These are phyloP conservation scores for Cydia amplana DNA, from an alignment of 1,140 invertebrate species.

Conservation along the genomic window DNA sequence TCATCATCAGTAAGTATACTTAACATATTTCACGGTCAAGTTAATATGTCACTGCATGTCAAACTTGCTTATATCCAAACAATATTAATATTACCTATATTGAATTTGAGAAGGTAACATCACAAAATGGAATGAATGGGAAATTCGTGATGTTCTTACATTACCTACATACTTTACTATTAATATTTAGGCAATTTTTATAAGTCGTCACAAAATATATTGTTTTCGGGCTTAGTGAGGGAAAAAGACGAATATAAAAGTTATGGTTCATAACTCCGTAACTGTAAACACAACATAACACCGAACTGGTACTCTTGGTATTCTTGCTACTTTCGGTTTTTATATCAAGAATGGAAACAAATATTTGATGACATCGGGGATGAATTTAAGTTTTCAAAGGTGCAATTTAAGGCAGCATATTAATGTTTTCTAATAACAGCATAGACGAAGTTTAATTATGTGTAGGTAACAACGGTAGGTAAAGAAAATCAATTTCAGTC, in stretches of 20 bases:
- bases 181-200: too few species aligned
- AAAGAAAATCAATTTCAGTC: conserved; percentile 22
- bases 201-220: neutral
- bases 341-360: neutral
- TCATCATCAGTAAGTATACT: neutral
- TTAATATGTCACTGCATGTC: too few species aligned
- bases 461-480: neutral
- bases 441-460: neutral
- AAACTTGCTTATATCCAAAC: too few species aligned
- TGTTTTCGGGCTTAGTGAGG: neutral
- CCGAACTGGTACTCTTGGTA: neutral
- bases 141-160: too few species aligned
- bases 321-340: neutral
- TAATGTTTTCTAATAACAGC: neutral
- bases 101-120: too few species aligned
- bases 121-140: too few species aligned
- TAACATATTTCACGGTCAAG: too few species aligned
- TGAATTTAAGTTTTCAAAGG: neutral
- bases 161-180: too few species aligned
- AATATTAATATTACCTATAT: too few species aligned
- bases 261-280: neutral
- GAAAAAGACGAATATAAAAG: neutral
- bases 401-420: neutral
- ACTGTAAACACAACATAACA: neutral
- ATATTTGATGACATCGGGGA: neutral